phyloP scores from a whole-genome alignment of 2,113 vertebrate genomes.

The Indicator maculatus region DNA sequence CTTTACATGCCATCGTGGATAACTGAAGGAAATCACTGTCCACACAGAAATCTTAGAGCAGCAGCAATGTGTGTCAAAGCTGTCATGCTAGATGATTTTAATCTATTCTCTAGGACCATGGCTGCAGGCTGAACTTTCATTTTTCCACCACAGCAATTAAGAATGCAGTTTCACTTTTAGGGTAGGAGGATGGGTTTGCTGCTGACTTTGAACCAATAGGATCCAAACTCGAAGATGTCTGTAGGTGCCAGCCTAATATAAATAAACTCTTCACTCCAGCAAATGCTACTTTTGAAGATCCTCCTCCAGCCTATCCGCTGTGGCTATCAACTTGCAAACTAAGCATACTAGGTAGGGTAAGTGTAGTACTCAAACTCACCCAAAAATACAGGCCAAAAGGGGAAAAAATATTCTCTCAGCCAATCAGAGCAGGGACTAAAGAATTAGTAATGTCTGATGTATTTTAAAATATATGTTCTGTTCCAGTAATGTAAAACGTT shows the following conservation, averaged over 20 bases:
- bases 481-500: conserved; percentile 30
- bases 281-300: neutral
- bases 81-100: neutral
- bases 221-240: neutral
- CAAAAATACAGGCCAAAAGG: neutral
- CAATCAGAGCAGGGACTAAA: neutral
- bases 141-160: neutral
- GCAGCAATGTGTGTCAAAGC: neutral
- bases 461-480: conserved; percentile 32
- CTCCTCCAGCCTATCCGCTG: neutral
- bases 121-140: neutral
- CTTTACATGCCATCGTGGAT: fast-evolving
- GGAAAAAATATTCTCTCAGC: neutral
- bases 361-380: neutral
- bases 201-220: neutral
- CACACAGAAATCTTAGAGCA: neutral
- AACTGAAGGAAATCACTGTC: neutral
- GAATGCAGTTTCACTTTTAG: neutral
- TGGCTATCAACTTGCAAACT: neutral
- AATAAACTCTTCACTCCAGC: neutral
- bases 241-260: neutral
- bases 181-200: neutral
- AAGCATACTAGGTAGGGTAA: neutral
- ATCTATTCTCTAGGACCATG: neutral
- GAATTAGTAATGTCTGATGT: neutral